Conservation (phyloP, 2,888 invertebrate species). For the Actias luna region DNA sequence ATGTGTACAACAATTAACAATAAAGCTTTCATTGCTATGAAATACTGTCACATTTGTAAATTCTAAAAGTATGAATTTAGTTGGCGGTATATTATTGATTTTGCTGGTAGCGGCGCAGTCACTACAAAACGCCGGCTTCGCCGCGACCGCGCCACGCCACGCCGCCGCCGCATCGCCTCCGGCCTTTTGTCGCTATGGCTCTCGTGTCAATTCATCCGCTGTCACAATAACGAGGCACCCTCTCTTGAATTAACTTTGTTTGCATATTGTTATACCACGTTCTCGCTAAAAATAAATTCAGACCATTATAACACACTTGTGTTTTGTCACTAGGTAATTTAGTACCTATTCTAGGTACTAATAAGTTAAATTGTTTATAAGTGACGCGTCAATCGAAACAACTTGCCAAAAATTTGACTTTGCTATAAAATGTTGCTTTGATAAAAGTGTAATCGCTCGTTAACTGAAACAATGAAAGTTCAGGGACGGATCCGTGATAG, state of each 20-base stretch:
- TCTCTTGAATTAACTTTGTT: conserved; percentile 71
- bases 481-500: conserved; percentile 60
- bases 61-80: not conserved
- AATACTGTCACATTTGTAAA: not conserved
- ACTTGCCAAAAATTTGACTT: conserved; percentile 11
- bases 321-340: conserved; percentile 19
- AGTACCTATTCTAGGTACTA: not conserved
- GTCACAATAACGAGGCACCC: conserved; percentile 57
- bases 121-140: conserved; percentile 26
- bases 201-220: conserved; percentile 42
- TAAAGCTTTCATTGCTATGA: not conserved
- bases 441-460: conserved; percentile 43
- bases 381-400: not conserved
- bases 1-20: not conserved
- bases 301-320: conserved; percentile 24
- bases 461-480: conserved; percentile 63
- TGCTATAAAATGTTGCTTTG: conserved; percentile 30
- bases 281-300: conserved; percentile 50
- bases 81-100: conserved; percentile 30
- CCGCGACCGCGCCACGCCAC: conserved; percentile 37
- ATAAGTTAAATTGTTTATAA: conserved; percentile 12
- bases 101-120: conserved; percentile 32
- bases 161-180: conserved; percentile 31
- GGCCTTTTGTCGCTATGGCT: conserved; percentile 32
- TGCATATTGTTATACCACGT: conserved; percentile 56